phyloP scores from a whole-genome alignment of 2,113 vertebrate genomes.

The Notiomystis cincta region DNA sequence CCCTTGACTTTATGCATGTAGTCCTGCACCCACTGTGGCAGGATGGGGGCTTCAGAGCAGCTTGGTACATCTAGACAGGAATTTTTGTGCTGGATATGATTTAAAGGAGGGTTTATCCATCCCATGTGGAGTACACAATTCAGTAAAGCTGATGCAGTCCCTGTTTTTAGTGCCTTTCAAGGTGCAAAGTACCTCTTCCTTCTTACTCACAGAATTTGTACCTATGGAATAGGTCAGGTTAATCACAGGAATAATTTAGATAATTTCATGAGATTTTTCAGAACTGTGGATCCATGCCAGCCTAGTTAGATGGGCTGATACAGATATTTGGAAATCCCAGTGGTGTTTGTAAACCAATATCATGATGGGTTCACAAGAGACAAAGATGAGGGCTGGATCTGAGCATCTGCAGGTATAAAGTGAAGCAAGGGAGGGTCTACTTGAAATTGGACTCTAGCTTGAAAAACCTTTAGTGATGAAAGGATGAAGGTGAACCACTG shows the following conservation, averaged over 20 bases:
- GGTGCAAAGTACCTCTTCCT: background rate
- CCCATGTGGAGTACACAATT: background rate
- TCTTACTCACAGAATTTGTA: background rate
- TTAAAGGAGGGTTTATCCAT: background rate
- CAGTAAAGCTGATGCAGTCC: background rate
- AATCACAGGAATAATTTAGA: background rate
- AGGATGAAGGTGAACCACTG: background rate
- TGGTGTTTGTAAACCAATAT: background rate
- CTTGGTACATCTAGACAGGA: background rate
- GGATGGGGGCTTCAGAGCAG: background rate
- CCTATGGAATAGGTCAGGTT: background rate
- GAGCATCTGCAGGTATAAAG: background rate
- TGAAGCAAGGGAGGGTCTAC: background rate
- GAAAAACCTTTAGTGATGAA: background rate
- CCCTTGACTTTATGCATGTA: accelerated
- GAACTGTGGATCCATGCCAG: background rate
- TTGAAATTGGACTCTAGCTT: background rate
- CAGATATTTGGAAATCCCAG: background rate
- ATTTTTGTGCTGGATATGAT: background rate
- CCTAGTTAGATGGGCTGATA: background rate
- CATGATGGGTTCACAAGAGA: background rate
- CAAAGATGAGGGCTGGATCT: background rate
- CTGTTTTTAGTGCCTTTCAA: background rate
- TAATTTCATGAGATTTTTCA: background rate
- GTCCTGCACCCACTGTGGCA: background rate